Evolutionary conservation across 1,140 invertebrate genomes (phyloP).

Genomic region (Anagrus nilaparvatae): DNA sequence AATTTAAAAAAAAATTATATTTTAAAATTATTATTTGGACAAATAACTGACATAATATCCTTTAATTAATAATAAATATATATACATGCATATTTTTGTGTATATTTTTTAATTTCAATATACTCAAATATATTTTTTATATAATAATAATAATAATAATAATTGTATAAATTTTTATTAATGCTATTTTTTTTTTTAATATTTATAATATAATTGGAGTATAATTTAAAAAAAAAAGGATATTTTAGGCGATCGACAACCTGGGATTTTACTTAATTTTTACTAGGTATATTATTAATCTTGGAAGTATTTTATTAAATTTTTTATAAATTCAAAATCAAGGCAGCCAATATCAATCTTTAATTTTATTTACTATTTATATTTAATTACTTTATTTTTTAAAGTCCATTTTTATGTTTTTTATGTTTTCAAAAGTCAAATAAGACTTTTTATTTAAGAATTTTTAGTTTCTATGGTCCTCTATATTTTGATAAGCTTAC

Average conservation of each 20-base stretch:
- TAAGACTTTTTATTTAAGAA: too few species aligned
- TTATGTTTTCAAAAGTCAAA: slow-evolving; percentile 12
- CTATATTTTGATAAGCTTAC: too few species aligned
- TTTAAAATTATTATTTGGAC: too few species aligned
- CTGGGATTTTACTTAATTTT: slow-evolving; percentile 32
- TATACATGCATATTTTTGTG: background rate
- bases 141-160: slow-evolving; percentile 28
- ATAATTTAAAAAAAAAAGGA: too few species aligned
- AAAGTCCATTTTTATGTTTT: slow-evolving; percentile 2
- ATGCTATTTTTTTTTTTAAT: background rate
- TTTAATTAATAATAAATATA: slow-evolving; percentile 10
- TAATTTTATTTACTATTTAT: slow-evolving; percentile 4
- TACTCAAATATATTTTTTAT: slow-evolving; percentile 4
- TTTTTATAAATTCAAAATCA: too few species aligned
- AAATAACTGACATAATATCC: background rate
- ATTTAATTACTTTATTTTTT: background rate
- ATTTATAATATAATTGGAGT: too few species aligned
- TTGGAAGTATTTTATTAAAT: too few species aligned
- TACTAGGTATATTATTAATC: too few species aligned
- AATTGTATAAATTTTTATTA: slow-evolving; percentile 30
- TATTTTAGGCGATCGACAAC: slow-evolving; percentile 28
- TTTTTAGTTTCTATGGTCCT: slow-evolving; percentile 13
- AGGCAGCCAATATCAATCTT: slow-evolving; percentile 18
- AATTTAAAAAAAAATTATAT: too few species aligned
- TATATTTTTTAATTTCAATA: background rate